Evolutionary conservation across 2,797 vertebrate species (phyloP), one percentile per base, ranked within the genome.

Genomic region (Manis javanica): DNA sequence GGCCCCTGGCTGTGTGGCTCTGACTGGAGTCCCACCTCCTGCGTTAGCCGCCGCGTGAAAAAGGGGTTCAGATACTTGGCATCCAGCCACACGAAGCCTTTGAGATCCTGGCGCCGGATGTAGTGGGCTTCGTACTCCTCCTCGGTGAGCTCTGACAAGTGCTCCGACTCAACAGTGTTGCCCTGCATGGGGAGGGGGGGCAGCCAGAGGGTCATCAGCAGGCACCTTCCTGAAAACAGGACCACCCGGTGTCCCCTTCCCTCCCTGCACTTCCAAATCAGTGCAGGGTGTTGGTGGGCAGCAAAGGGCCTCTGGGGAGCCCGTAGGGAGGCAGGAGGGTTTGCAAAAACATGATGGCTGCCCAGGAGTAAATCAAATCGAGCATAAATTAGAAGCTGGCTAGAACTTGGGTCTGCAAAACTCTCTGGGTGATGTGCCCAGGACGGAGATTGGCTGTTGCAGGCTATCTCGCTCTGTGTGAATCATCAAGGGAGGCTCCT

Each of bases 31-130:
- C 98, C 98, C 95, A 99, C 99, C 98, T 99, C 99, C 97, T 99
- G 99, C 3, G 99, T 99, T 94, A 99, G 99, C 88, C 99, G 98
- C 79, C 99, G 99, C 4, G 99, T 99, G 98, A 99, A 99, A 98
- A 99, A 99, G 74, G 99, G 99, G 98, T 99, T 99, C 97, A 99
- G 98, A 97, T 99, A 99, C 97, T 99, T 99, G 39, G 99, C 99
- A 63, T 99, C 99, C n/a, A 99, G 98, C 99, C 99, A 99, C 99
- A 99, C 98, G 97, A 99, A 99, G 75, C 99, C 99, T 98, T 99
- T 99, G 92, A 99, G 99, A 98, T 99, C 99, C 98, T 99, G 99
- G 92, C 99, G 99, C 96, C 98, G 99, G 98, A 99, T 99, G 97
- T 99, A 99, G 11, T 99, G 99, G 87, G 99, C 99, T 96, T 99